Conservation (phyloP, 1,140 invertebrate genomes). For the Nasonia longicornis region DNA sequence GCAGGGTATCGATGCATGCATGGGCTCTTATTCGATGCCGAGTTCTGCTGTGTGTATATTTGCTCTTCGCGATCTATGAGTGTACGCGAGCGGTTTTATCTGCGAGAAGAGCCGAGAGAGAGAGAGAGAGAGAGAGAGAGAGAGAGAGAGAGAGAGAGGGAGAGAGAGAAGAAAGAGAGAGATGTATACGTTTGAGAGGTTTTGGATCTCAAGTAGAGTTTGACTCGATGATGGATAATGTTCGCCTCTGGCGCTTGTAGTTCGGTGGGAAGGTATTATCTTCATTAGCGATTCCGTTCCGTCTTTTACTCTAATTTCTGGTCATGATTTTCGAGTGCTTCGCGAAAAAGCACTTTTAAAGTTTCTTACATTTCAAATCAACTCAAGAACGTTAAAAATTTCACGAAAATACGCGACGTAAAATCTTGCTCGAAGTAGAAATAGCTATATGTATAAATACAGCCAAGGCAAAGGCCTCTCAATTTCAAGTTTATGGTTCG, state of each 20-base stretch:
- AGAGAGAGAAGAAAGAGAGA: background rate
- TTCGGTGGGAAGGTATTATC: no score
- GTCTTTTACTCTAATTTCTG: background rate
- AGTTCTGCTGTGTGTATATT: background rate
- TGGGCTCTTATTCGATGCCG: no score
- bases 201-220: background rate
- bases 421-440: background rate
- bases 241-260: no score
- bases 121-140: background rate
- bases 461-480: no score
- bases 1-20: background rate
- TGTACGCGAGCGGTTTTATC: background rate
- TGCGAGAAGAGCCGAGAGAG: background rate
- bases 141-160: background rate
- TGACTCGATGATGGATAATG: no score
- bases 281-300: background rate
- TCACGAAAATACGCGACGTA: background rate
- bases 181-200: background rate
- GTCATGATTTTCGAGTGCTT: background rate
- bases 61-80: background rate
- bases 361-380: background rate
- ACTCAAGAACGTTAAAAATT: background rate
- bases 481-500: background rate
- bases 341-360: background rate
- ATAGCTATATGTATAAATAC: background rate